These are phyloP conservation scores for Darevskia nairensis DNA, from an alignment of 2,797 vertebrate genomes.

Conservation along the genomic window DNA sequence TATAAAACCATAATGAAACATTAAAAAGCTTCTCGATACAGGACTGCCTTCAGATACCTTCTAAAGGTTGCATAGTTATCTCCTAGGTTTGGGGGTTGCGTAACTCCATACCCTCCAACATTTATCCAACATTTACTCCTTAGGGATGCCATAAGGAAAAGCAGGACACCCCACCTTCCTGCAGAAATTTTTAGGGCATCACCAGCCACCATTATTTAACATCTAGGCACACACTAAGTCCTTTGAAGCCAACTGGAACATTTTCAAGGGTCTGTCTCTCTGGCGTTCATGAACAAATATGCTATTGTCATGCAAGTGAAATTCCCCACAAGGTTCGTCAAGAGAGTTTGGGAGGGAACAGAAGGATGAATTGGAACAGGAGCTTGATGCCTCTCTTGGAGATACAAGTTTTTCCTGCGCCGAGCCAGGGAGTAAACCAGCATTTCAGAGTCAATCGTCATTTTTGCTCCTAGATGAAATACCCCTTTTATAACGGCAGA, in stretches of 20 bases:
- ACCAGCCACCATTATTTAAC: too few relatives aligned
- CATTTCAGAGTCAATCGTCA: slow-evolving; percentile 61
- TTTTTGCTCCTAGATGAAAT: slow-evolving; percentile 51
- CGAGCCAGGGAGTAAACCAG: slow-evolving; percentile 45
- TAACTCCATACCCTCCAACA: too few relatives aligned
- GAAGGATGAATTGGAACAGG: slow-evolving; percentile 39
- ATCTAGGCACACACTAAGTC: neutral
- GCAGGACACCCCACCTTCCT: neutral
- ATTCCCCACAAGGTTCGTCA: neutral
- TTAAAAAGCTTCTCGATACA: too few relatives aligned
- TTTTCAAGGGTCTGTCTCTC: neutral
- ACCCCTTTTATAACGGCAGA: slow-evolving; percentile 18
- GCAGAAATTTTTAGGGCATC: neutral
- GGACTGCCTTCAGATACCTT: too few relatives aligned
- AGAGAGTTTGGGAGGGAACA: neutral
- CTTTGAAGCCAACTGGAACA: neutral
- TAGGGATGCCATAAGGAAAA: too few relatives aligned
- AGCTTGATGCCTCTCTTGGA: slow-evolving; percentile 40
- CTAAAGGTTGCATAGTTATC: too few relatives aligned
- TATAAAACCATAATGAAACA: too few relatives aligned
- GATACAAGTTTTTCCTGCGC: slow-evolving; percentile 26
- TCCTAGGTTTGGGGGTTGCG: too few relatives aligned
- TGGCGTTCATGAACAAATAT: neutral
- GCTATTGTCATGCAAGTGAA: neutral
- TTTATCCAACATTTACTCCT: too few relatives aligned